Conservation (phyloP, 35 echinoderm and acorn worm species). For the Heliocidaris erythrogramma region DNA sequence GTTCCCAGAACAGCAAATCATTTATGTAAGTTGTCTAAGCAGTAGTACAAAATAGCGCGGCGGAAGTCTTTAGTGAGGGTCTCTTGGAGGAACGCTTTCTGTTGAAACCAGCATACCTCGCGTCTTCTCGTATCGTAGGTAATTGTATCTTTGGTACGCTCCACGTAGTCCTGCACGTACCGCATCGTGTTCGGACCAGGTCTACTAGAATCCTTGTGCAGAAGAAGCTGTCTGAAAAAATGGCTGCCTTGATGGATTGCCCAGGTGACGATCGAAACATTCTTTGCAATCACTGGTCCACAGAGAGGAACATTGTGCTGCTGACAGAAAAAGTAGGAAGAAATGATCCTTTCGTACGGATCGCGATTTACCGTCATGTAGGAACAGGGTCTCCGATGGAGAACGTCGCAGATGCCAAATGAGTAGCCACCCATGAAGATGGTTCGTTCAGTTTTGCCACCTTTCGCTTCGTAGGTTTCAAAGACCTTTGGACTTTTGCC, state of each 20-base stretch:
- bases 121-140: neutral
- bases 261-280: neutral
- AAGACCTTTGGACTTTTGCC: neutral
- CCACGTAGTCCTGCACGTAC: neutral
- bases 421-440: neutral
- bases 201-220: neutral
- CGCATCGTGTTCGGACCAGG: neutral
- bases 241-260: neutral
- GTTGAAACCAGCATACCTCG: neutral
- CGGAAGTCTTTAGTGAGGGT: neutral
- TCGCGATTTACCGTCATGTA: neutral
- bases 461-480: neutral
- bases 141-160: neutral
- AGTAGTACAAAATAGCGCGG: neutral
- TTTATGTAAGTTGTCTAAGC: conserved; percentile 6
- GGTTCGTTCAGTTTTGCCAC: neutral
- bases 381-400: neutral
- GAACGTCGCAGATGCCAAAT: neutral
- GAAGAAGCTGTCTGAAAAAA: neutral
- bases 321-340: neutral
- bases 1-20: neutral
- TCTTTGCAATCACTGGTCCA: neutral
- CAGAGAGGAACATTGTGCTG: neutral
- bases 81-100: neutral
- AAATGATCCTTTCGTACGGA: neutral